Evolutionary conservation across 2,888 invertebrate species (phyloP), one percentile per base, ranked within the genome.

Genomic region (Chaetogeoica ovagalla): DNA sequence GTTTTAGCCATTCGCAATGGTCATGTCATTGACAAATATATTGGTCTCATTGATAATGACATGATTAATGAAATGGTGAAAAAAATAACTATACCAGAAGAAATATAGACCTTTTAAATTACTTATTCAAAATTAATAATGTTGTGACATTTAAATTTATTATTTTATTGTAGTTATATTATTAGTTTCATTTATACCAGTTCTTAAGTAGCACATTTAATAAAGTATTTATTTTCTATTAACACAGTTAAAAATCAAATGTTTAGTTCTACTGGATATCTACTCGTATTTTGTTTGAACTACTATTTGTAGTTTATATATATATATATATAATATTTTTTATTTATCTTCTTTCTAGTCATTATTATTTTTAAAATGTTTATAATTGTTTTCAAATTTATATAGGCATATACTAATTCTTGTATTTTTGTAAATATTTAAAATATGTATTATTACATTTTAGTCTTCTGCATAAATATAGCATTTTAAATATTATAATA

Each of bases 1-100:
- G 85, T 85, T 11, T 82, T 94, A 85, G 94, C 94, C 15, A 92
- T 95, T 74, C 90, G 91, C 77, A 92, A 94, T 85, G 94, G 94
- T 3, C 88, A 93, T 39, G 92, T 95, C 72, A 92, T 94, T 23
- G 94, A 94, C 86, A 95, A 95, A 86, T 94, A 95, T 86, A 93
- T 95, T 83, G 95, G 95, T 0, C 86, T 95, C n/a, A 93, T 94
- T 0, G 94, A 94, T 85, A 90, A 92, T 0, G 90, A 91, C 84
- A 93, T 92, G 90, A 94, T 94, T 85, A 93, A 93, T 63, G 71
- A 79, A 65, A 71, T 79, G 79, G 70, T 79, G 17, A 57, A 79
- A 15, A 79, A 79, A 65, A 23, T 79, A 43, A 39, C 79, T 30
- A 70, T 63, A 43, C 39, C 79, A 13, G 79, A 79, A 71, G 57